These are phyloP conservation scores for Balaeniceps rex DNA, from an alignment of 2,113 vertebrate genomes.

Conservation along the genomic window DNA sequence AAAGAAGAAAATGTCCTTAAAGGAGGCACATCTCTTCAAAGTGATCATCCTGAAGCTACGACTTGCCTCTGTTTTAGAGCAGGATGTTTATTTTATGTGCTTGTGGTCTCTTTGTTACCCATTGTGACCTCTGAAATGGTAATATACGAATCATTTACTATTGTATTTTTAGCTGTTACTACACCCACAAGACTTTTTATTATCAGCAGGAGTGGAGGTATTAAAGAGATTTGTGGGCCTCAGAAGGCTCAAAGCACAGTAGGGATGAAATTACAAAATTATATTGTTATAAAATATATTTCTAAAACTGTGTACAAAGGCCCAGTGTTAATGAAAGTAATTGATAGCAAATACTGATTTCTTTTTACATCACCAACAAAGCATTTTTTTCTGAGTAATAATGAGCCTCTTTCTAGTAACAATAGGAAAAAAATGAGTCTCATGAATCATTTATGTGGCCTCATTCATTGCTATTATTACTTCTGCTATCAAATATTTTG, in stretches of 20 bases:
- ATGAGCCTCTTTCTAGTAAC: constrained; percentile 51
- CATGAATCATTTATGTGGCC: constrained; percentile 60
- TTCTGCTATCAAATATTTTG: constrained; percentile 62
- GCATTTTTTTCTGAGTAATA: constrained; percentile 41
- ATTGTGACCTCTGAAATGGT: constrained; percentile 53
- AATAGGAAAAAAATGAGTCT: constrained; percentile 46
- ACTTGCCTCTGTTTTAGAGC: neutral
- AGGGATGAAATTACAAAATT: constrained; percentile 57
- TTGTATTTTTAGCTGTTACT: constrained; percentile 60
- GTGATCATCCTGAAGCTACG: constrained; percentile 10
- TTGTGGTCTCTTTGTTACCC: constrained; percentile 41
- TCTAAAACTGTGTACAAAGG: constrained; percentile 37
- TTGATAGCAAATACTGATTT: constrained; percentile 65
- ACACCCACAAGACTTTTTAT: constrained; percentile 49
- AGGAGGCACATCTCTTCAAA: constrained; percentile 35
- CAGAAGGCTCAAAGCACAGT: constrained; percentile 50
- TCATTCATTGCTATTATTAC: constrained; percentile 55
- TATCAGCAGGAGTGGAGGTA: constrained; percentile 49
- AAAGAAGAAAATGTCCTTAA: constrained; percentile 44
- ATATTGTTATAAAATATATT: constrained; percentile 62
- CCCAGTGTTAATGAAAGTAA: constrained; percentile 57
- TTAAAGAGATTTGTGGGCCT: constrained; percentile 61
- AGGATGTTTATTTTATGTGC: constrained; percentile 26
- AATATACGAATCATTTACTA: constrained; percentile 51
- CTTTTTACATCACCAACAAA: constrained; percentile 47